phyloP scores from a whole-genome alignment of 2,888 invertebrate genomes.

The Nymphalis c-album region DNA sequence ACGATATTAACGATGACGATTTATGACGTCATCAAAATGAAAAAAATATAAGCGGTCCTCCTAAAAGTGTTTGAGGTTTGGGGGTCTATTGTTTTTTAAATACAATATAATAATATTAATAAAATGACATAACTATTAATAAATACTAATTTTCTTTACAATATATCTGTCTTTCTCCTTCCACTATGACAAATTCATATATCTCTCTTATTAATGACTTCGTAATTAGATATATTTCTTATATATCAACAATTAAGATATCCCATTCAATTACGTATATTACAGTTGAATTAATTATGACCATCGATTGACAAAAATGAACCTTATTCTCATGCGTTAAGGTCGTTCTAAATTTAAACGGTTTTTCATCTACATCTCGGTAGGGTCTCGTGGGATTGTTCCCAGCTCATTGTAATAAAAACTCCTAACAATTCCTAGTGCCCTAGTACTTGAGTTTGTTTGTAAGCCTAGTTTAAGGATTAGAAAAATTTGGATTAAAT shows the following conservation, averaged over 20 bases:
- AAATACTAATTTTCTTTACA: too few relatives aligned
- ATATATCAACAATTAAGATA: slow-evolving; percentile 31
- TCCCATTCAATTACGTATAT: slow-evolving; percentile 34
- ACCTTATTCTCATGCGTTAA: slow-evolving; percentile 26
- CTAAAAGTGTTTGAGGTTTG: too few relatives aligned
- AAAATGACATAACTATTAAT: too few relatives aligned
- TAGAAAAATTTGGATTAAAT: neutral
- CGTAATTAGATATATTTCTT: neutral
- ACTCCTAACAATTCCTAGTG: slow-evolving; percentile 52
- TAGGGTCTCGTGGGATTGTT: slow-evolving; percentile 72
- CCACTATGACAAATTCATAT: neutral
- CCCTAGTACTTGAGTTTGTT: slow-evolving; percentile 50
- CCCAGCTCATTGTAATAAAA: slow-evolving; percentile 57
- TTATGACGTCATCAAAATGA: too few relatives aligned
- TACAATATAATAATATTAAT: too few relatives aligned
- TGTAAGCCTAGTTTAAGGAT: neutral
- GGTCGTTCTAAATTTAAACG: slow-evolving; percentile 16
- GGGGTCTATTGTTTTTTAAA: too few relatives aligned
- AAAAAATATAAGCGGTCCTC: too few relatives aligned
- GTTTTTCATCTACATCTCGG: slow-evolving; percentile 33
- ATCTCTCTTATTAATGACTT: neutral
- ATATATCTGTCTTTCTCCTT: neutral
- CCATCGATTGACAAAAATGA: slow-evolving; percentile 3
- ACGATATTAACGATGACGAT: too few relatives aligned
- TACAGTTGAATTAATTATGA: slow-evolving; percentile 31